Evolutionary conservation across 2,888 invertebrate genomes (phyloP), one percentile per base, ranked within the genome.

Genomic region (Ophioninae sp.): DNA sequence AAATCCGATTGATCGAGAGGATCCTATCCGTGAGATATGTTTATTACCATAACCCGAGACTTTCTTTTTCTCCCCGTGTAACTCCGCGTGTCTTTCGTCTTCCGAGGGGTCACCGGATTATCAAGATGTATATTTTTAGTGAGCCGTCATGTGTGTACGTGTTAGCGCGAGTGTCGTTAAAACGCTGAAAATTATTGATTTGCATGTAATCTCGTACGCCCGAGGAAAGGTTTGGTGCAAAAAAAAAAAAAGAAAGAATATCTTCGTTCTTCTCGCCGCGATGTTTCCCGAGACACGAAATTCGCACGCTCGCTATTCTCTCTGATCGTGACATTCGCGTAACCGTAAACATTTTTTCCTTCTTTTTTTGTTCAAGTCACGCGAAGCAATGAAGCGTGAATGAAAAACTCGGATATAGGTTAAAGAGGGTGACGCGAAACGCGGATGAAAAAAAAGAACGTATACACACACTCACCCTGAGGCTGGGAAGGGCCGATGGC

Each of bases 131-230:
- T 85, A 85, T 74, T 85, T 82, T 86, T 79, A 79, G 81, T 77
- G 69, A 68, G 64, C 61, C 63, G 65, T 73, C 22, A 65, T 83
- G 63, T 51, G 51, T 63, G 61, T 73, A 39, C 44, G 61, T 63
- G 73, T 44, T 22, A 39, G 76, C 75, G 78, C 81, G 76, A 59
- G 75, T 81, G 76, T 76, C 82, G 77, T 77, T 83, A 84, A 84
- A 76, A 84, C 80, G 79, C 76, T 86, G 82, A 82, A 51, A 84
- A 84, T 87, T 87, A 87, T 87, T 86, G 87, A 87, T 87, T 87
- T 69, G 84, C 86, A 86, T 83, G 82, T 81, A 85, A 86, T 84
- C 80, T 85, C 67, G 64, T 59, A 23, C 65, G 75, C 78, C 77
- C 72, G 79, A 83, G 73, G 65, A 61, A 41, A 71, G 51, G 65